phyloP scores from a whole-genome alignment of 2,113 vertebrate genomes.

The Acrocephalus arundinaceus region DNA sequence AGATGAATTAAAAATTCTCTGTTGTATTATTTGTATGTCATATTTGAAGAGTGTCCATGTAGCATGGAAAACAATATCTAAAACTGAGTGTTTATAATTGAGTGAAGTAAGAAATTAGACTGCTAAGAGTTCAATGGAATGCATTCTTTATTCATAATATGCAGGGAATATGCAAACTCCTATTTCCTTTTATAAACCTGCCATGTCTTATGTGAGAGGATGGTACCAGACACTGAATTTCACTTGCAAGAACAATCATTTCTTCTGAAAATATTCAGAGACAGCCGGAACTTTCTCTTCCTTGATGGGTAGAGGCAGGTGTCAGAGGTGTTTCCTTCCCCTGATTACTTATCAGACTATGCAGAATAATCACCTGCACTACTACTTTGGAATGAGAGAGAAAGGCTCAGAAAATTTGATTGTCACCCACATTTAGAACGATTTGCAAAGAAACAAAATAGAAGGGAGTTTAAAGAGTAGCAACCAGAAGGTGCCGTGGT shows the following conservation, averaged over 20 bases:
- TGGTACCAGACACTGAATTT: neutral
- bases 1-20: constrained; percentile 14
- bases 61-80: neutral
- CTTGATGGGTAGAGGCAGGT: neutral
- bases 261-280: neutral
- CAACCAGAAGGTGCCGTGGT: neutral
- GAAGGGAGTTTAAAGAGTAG: neutral
- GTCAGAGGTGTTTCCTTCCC: neutral
- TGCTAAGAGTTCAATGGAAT: neutral
- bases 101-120: neutral
- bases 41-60: neutral
- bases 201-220: neutral
- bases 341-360: neutral
- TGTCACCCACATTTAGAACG: neutral
- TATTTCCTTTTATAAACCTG: neutral
- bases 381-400: neutral
- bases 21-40: neutral
- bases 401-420: neutral
- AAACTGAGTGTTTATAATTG: neutral
- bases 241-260: neutral
- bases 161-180: neutral
- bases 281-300: neutral
- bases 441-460: neutral
- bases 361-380: neutral
- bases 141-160: neutral